phyloP scores from a whole-genome alignment of 2,113 vertebrate species.

The Hystrix cristata region DNA sequence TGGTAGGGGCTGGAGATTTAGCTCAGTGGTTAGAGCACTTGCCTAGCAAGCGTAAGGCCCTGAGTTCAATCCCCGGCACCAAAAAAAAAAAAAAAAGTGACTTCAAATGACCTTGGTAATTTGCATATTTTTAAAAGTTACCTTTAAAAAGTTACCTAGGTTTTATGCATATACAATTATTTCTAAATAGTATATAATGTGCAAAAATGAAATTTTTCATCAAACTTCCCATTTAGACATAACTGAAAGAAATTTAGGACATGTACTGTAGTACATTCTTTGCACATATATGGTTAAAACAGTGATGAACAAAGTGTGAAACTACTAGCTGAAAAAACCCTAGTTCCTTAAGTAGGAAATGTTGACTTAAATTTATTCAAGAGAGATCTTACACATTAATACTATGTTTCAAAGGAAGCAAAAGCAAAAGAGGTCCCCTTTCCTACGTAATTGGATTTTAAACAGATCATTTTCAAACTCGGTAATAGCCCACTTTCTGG shows the following conservation, averaged over 20 bases:
- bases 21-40: too few species aligned
- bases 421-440: background rate
- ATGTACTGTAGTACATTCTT: background rate
- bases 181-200: constrained; percentile 42
- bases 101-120: constrained; percentile 1
- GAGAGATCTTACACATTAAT: constrained; percentile 27
- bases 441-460: constrained; percentile 44
- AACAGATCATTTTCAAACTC: constrained; percentile 59
- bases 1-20: too few species aligned
- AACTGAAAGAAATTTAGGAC: background rate
- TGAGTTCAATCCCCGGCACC: too few species aligned
- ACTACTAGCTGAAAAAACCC: background rate
- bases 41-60: too few species aligned
- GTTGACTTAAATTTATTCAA: background rate
- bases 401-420: constrained; percentile 37
- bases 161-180: background rate
- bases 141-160: background rate
- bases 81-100: too few species aligned
- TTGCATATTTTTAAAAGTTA: constrained; percentile 33
- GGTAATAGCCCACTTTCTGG: constrained; percentile 57
- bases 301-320: constrained; percentile 41
- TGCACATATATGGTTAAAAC: constrained; percentile 51
- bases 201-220: constrained; percentile 39
- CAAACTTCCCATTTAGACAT: background rate
- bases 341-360: constrained; percentile 37